These are phyloP conservation scores for Drosophila flavopinicola DNA, from an alignment of 2,888 invertebrate species.

Conservation along the genomic window DNA sequence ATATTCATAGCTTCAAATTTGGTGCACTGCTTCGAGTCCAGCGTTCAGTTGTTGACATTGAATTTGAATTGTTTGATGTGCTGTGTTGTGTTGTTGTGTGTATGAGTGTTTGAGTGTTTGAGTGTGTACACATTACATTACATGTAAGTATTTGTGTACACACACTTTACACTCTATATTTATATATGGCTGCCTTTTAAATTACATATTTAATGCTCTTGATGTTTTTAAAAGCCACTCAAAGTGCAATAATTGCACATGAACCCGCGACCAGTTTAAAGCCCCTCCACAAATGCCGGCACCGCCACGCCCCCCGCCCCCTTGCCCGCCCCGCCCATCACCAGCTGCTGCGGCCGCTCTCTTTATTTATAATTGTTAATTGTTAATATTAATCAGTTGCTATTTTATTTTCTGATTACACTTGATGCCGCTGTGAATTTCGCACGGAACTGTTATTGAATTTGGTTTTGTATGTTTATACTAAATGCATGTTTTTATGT, in stretches of 20 bases:
- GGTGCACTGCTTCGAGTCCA: slow-evolving; percentile 31
- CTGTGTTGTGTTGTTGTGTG: background rate
- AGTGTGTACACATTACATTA: slow-evolving; percentile 22
- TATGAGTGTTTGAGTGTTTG: slow-evolving; percentile 2
- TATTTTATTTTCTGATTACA: slow-evolving; percentile 35
- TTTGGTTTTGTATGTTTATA: slow-evolving; percentile 26
- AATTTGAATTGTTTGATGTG: slow-evolving; percentile 43
- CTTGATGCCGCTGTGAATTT: slow-evolving; percentile 5
- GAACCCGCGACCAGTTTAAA: slow-evolving; percentile 59
- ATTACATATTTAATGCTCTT: slow-evolving; percentile 54
- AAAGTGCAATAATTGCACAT: slow-evolving; percentile 74
- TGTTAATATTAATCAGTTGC: slow-evolving; percentile 35
- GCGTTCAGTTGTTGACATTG: slow-evolving; percentile 56
- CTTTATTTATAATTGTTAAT: slow-evolving; percentile 30
- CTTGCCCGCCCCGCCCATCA: slow-evolving; percentile 3
- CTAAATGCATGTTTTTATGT: background rate
- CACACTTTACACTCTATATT: slow-evolving; percentile 13
- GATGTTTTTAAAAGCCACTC: slow-evolving; percentile 52
- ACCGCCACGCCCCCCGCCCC: background rate
- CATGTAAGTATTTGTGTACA: background rate
- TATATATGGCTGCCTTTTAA: slow-evolving; percentile 35
- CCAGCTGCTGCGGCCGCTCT: slow-evolving; percentile 21
- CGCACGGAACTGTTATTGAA: slow-evolving; percentile 15
- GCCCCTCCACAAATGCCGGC: slow-evolving; percentile 4
- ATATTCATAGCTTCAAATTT: slow-evolving; percentile 44